Conservation (phyloP, 2,113 vertebrate genomes). For the Nymphicus hollandicus region DNA sequence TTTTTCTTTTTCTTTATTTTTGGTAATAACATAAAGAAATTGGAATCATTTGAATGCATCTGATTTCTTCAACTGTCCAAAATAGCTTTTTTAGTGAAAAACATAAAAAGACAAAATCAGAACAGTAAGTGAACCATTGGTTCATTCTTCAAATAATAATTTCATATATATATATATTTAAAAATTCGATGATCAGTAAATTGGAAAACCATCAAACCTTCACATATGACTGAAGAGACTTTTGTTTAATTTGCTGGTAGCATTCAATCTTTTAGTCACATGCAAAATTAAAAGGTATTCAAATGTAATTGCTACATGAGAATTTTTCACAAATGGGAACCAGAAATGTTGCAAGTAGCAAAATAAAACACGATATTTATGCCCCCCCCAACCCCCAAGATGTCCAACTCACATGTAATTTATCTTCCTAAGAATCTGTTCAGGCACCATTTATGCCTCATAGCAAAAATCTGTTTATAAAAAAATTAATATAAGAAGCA, state of each 20-base stretch:
- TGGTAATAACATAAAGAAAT: slow-evolving; percentile 62
- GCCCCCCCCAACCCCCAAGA: not conserved
- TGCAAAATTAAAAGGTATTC: slow-evolving; percentile 65
- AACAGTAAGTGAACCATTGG: not conserved
- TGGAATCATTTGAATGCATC: slow-evolving; percentile 62
- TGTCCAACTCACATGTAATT: slow-evolving; percentile 54
- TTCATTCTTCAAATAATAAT: slow-evolving; percentile 28
- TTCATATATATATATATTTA: not conserved
- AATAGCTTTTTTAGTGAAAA: slow-evolving; percentile 53
- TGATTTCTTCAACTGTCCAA: slow-evolving; percentile 60
- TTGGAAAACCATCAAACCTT: slow-evolving; percentile 66
- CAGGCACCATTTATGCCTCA: slow-evolving; percentile 76
- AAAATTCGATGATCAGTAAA: slow-evolving; percentile 26
- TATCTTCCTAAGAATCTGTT: slow-evolving; percentile 76
- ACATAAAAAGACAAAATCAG: slow-evolving; percentile 42
- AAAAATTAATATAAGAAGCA: slow-evolving; percentile 81
- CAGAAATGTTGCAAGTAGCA: slow-evolving; percentile 45
- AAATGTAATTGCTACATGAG: slow-evolving; percentile 34
- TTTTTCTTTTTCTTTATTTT: not conserved
- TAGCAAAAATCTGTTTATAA: slow-evolving; percentile 75
- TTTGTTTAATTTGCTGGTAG: slow-evolving; percentile 59
- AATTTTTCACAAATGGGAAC: slow-evolving; percentile 64
- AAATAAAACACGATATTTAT: slow-evolving; percentile 56
- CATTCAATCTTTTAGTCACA: slow-evolving; percentile 65
- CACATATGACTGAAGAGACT: slow-evolving; percentile 54